Conservation (phyloP, 2,888 invertebrate species). For the Heliconius charithonia region DNA sequence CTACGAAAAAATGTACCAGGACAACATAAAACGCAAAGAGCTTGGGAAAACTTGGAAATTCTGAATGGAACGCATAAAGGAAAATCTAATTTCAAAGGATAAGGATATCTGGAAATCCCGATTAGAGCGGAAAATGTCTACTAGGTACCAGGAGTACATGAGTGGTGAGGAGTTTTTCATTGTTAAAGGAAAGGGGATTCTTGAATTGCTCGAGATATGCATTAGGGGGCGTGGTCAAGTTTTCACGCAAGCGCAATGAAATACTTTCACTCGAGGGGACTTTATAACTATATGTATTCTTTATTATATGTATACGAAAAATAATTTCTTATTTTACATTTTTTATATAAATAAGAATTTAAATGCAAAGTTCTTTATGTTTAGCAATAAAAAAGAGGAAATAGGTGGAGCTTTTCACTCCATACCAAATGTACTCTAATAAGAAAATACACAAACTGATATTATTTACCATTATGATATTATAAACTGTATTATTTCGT, state of each 20-base stretch:
- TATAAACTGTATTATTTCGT: neutral
- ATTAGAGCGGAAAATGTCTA: conserved; percentile 84
- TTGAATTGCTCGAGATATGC: conserved; percentile 61
- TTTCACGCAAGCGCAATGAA: conserved; percentile 58
- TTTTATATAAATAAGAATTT: neutral
- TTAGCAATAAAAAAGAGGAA: no score
- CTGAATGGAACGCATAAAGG: conserved; percentile 57
- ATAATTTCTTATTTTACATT: neutral
- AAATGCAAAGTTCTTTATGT: neutral
- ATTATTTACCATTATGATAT: no score
- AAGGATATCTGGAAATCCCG: conserved; percentile 74
- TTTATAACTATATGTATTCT: no score
- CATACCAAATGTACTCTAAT: neutral
- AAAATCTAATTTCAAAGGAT: conserved; percentile 42
- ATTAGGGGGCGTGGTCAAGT: conserved; percentile 59
- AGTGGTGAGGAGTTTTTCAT: conserved; percentile 41
- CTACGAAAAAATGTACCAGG: conserved; percentile 64
- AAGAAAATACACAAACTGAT: neutral
- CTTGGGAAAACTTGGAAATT: conserved; percentile 37
- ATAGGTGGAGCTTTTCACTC: neutral
- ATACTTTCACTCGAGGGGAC: neutral
- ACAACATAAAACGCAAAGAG: conserved; percentile 54
- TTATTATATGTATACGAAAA: no score
- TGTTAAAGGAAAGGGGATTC: conserved; percentile 33
- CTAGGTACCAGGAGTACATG: conserved; percentile 72